Percentiles rank a stretch among this genome's conserved stretches.
Evolutionary conservation across 2,113 vertebrate species (phyloP).

Genomic region (Tympanuchus pallidicinctus): DNA sequence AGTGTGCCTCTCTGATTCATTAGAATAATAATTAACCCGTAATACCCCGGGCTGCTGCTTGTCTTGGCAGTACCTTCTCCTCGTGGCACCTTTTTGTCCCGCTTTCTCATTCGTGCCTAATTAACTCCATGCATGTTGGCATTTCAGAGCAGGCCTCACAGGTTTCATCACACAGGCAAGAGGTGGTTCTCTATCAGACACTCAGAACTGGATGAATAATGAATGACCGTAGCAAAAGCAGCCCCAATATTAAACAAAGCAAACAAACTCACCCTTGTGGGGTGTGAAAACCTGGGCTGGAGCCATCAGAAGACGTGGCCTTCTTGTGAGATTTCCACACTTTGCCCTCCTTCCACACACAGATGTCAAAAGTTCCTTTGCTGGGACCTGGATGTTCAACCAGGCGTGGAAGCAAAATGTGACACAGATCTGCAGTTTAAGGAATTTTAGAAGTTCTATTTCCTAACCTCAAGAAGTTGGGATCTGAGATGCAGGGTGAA

Average conservation of each 20-base stretch:
- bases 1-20: neutral
- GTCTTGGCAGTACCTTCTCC: neutral
- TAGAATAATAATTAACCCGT: neutral
- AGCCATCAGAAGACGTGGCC: neutral
- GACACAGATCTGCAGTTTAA: neutral
- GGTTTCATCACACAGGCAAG: neutral
- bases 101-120: neutral
- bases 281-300: neutral
- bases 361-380: neutral
- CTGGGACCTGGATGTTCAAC: neutral
- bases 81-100: neutral
- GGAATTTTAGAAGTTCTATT: neutral
- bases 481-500: neutral
- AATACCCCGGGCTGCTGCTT: neutral
- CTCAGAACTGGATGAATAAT: neutral
- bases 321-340: neutral
- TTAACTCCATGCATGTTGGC: neutral
- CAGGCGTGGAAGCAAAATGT: neutral
- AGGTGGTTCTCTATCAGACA: neutral
- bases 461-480: neutral
- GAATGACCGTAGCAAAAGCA: neutral
- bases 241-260: neutral
- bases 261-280: neutral
- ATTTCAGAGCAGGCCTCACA: neutral
- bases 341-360: neutral